Conservation (phyloP, 2,797 vertebrate species). For the Cryptoprocta ferox region DNA sequence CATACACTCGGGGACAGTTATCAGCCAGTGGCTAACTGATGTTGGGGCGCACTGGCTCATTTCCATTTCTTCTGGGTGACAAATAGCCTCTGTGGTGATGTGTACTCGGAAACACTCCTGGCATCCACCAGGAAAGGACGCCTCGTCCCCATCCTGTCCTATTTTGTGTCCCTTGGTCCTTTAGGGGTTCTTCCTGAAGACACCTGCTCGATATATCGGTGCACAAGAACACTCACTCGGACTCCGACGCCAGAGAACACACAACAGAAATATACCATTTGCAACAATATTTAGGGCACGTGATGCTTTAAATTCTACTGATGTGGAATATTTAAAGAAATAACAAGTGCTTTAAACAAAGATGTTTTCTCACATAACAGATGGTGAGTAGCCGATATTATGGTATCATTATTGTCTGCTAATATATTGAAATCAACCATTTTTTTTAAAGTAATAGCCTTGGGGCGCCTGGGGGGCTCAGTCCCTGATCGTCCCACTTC, state of each 20-base stretch:
- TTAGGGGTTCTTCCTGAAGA: neutral
- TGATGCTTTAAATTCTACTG: neutral
- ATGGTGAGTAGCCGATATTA: neutral
- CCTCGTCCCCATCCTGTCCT: neutral
- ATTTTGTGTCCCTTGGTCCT: neutral
- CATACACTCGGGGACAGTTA: neutral
- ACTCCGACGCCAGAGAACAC: neutral
- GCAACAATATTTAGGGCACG: neutral
- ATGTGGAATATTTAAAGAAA: neutral
- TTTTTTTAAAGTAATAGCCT: neutral
- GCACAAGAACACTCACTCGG: neutral
- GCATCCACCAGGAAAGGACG: neutral
- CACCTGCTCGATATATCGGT: neutral
- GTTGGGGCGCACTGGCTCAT: neutral
- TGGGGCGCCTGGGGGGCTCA: too few relatives aligned
- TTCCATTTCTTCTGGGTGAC: neutral
- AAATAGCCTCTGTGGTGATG: neutral
- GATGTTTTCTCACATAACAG: neutral
- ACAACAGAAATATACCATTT: neutral
- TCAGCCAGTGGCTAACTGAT: neutral
- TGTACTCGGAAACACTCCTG: too few relatives aligned
- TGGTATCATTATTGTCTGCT: neutral
- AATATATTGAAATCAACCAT: neutral
- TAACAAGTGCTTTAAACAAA: neutral
- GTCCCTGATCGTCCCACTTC: too few relatives aligned